Conservation (phyloP, 2,797 vertebrate genomes). For the Labroides dimidiatus region DNA sequence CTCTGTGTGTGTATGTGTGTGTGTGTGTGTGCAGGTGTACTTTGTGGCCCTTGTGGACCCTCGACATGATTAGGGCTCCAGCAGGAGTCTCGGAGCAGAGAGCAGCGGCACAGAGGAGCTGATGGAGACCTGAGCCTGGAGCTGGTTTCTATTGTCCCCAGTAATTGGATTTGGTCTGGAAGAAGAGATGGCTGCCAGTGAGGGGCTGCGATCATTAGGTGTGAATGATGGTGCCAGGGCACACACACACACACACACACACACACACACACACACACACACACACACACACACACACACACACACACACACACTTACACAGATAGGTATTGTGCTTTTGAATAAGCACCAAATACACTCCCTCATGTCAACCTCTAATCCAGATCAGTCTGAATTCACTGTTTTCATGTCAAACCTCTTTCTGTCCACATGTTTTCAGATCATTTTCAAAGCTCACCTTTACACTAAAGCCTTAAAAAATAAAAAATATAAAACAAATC, state of each 20-base stretch:
- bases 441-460: constrained; percentile 6
- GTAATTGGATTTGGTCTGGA: constrained; percentile 83
- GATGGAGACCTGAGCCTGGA: constrained; percentile 62
- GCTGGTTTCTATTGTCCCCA: constrained; percentile 76
- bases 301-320: constrained; percentile 14
- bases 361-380: background rate
- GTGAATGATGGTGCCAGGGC: constrained; percentile 66
- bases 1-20: background rate
- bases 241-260: constrained; percentile 17
- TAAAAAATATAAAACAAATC: background rate
- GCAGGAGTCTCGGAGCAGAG: constrained; percentile 56
- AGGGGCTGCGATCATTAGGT: constrained; percentile 76
- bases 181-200: constrained; percentile 70
- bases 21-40: constrained; percentile 42
- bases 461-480: constrained; percentile 22
- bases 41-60: constrained; percentile 59
- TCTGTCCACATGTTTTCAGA: constrained; percentile 12
- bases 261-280: constrained; percentile 14
- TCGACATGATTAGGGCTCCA: constrained; percentile 73
- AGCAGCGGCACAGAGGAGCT: constrained; percentile 57
- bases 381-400: constrained; percentile 30
- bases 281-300: too few species aligned
- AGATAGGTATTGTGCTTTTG: constrained; percentile 10
- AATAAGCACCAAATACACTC: constrained; percentile 2
- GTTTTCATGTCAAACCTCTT: constrained; percentile 38